These are phyloP conservation scores for Onychomys arenicola DNA, from an alignment of 2,797 vertebrate species.

Conservation along the genomic window DNA sequence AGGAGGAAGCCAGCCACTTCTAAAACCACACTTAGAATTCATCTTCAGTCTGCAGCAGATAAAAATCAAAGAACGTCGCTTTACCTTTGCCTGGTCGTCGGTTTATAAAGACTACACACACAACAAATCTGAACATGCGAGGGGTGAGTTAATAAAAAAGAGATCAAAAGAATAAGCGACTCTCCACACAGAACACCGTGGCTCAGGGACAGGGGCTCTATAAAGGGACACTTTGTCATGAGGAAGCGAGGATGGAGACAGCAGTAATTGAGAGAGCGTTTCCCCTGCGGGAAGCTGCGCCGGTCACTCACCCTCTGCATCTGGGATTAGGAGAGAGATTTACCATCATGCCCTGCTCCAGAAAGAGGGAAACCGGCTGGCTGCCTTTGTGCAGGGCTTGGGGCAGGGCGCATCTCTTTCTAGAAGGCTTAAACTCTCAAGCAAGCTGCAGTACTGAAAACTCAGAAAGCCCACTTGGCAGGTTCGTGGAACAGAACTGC, in stretches of 20 bases:
- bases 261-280: not conserved
- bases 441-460: not conserved
- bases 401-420: rapidly evolving
- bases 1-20: slow-evolving; percentile 52
- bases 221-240: not conserved
- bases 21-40: slow-evolving; percentile 50
- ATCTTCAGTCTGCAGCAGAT: slow-evolving; percentile 54
- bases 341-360: too few species aligned
- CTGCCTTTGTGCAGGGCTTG: not conserved
- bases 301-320: not conserved
- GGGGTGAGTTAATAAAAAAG: slow-evolving; percentile 61
- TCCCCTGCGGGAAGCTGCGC: not conserved
- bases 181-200: rapidly evolving
- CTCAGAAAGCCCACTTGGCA: not conserved
- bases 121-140: slow-evolving; percentile 4
- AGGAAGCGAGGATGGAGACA: not conserved
- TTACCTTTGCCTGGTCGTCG: slow-evolving; percentile 51
- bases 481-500: not conserved
- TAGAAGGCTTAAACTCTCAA: not conserved
- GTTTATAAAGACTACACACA: slow-evolving; percentile 53
- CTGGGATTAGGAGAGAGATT: not conserved
- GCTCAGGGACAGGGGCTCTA: not conserved
- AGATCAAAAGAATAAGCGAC: slow-evolving; percentile 26
- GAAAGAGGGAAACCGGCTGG: rapidly evolving
- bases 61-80: slow-evolving; percentile 55